Conservation (phyloP, 2,888 invertebrate species). For the Ypsolopha sequella region DNA sequence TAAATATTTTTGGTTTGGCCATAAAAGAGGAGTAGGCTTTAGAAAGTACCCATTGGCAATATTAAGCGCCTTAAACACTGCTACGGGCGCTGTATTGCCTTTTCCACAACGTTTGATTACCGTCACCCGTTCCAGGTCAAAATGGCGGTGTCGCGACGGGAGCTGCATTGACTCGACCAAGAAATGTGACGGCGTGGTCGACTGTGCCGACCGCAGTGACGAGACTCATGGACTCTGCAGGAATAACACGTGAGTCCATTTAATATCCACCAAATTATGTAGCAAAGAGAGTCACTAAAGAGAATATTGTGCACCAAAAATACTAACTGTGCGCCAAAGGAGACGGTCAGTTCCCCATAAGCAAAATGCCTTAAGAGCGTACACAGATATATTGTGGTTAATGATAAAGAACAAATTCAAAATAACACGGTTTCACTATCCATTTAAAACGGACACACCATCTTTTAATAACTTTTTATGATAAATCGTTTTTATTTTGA, state of each 20-base stretch:
- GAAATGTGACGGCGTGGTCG: conserved; percentile 40
- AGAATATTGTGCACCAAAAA: not conserved
- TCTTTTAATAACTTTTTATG: no score
- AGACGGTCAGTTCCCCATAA: no score
- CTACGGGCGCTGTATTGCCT: not conserved
- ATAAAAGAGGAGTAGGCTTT: no score
- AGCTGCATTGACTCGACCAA: conserved; percentile 43
- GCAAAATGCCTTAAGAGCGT: no score
- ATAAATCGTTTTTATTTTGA: no score
- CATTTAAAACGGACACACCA: no score
- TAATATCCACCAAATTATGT: not conserved
- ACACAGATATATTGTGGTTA: no score
- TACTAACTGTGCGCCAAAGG: not conserved
- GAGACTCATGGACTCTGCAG: conserved; percentile 42
- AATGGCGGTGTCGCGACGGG: conserved; percentile 41
- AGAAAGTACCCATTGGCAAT: no score
- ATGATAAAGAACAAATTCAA: no score
- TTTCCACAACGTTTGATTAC: not conserved
- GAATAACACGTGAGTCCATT: conserved; percentile 26
- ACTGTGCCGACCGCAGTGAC: conserved; percentile 49
- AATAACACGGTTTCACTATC: no score
- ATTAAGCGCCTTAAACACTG: no score
- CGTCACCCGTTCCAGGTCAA: conserved; percentile 19
- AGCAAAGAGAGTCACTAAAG: not conserved
- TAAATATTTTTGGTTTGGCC: no score